Evolutionary conservation across 2,888 invertebrate genomes (phyloP), one percentile per base, ranked within the genome.

Genomic region (Asteroscopus sphinx): DNA sequence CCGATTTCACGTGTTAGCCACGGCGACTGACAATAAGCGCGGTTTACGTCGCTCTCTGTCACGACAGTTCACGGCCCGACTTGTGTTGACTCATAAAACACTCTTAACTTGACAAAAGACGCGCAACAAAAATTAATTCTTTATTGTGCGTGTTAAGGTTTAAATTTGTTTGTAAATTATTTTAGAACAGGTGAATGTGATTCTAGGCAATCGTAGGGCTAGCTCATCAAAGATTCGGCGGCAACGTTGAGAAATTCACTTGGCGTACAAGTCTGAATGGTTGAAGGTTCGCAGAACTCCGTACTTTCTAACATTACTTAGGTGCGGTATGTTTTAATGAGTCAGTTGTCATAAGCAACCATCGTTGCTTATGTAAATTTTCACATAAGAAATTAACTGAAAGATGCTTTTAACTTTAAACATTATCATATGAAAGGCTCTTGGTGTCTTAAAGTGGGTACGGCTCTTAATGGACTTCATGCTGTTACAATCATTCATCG

Each of bases 1-100:
- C 69, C 79, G 87, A 94, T 93, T 93, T 93, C 90, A 91, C 92
- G 89, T 81, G 84, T 93, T 93, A 90, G 93, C 82, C 83, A 93
- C 92, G 92, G 82, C 76, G 83, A 91, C 92, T 92, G 93, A 93
- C 93, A 93, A 93, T 92, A 89, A 82, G 81, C 87, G 79, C 77
- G 78, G 83, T 89, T 90, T 87, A 88, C 86, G 77, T 79, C 82
- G 76, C 77, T 63, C 77, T 80, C 78, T 81, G 91, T 91, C 91
- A 87, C 88, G 82, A 81, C 77, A 81, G 88, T 87, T 88, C 91
- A 89, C 83, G 87, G 87, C 80, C 81, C 80, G 79, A 66, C 82
- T 78, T 78, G 82, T 80, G 79, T 81, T 82, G 82, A 82, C 88
- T 88, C 91, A 86, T 91, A 91, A 91, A 91, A 86, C 76, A 81